Percentiles rank a stretch among this genome's conserved stretches.
Evolutionary conservation across 2,888 invertebrate species (phyloP).

Genomic region (Macrostomum cliftonense): DNA sequence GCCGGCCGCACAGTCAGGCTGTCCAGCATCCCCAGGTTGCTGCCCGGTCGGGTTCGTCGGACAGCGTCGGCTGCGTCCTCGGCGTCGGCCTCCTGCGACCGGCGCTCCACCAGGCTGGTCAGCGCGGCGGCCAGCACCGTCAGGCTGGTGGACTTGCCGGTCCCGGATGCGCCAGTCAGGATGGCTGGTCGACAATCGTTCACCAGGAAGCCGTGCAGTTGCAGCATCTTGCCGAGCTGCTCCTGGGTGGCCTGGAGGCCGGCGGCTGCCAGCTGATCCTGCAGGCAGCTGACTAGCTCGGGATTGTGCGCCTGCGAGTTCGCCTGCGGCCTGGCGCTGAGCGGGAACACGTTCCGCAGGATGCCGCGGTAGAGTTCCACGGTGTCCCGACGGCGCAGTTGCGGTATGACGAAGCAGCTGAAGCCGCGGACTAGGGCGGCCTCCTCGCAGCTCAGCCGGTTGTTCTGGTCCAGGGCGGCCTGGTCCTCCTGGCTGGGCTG

Average conservation of each 20-base stretch:
- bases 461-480: neutral
- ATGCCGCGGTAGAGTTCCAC: constrained; percentile 16
- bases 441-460: neutral
- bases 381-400: constrained; percentile 12
- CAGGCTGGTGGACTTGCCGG: constrained; percentile 27
- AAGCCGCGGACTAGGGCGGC: neutral
- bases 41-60: no score
- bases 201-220: no score
- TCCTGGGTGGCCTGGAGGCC: constrained; percentile 19
- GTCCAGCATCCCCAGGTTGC: no score
- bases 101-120: constrained; percentile 17
- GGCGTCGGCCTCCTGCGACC: no score
- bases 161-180: constrained; percentile 25
- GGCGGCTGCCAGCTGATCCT: constrained; percentile 26
- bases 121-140: constrained; percentile 23
- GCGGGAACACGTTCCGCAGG: constrained; percentile 26
- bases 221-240: constrained; percentile 22
- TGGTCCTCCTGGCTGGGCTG: neutral
- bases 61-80: no score
- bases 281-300: constrained; percentile 20
- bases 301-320: constrained; percentile 16
- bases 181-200: constrained; percentile 21
- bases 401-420: neutral
- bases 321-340: constrained; percentile 14
- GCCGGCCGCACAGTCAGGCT: no score